Evolutionary conservation across 2,113 vertebrate genomes (phyloP).

Genomic region (Mugil cephalus): DNA sequence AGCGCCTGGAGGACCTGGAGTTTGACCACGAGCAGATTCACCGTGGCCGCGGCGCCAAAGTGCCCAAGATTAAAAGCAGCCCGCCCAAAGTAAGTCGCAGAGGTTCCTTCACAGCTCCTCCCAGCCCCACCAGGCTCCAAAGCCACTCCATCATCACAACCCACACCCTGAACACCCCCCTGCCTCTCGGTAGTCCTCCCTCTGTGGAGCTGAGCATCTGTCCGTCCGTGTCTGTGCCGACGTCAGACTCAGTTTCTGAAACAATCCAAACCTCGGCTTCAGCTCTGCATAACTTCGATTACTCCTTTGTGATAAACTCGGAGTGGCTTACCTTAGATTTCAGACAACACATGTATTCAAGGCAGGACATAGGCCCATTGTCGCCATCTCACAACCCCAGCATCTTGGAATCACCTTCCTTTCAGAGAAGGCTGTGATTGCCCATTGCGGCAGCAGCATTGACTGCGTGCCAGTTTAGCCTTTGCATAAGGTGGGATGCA

Average conservation of each 20-base stretch:
- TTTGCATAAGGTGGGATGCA: conserved; percentile 46
- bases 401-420: conserved; percentile 44
- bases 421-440: conserved; percentile 38
- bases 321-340: conserved; percentile 59
- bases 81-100: conserved; percentile 97
- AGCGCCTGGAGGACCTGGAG: conserved; percentile 98
- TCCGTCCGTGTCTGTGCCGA: conserved; percentile 39
- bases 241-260: conserved; percentile 14
- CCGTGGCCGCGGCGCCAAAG: conserved; percentile 92
- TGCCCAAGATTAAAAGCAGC: conserved; percentile 93
- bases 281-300: conserved; percentile 31
- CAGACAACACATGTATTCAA: conserved; percentile 43
- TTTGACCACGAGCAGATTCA: conserved; percentile 97
- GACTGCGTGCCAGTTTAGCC: background rate
- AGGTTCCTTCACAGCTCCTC: conserved; percentile 82
- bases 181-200: conserved; percentile 39
- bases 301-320: conserved; percentile 50
- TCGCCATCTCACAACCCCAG: conserved; percentile 20
- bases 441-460: too few relatives aligned
- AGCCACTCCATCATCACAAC: conserved; percentile 71
- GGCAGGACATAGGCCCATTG: conserved; percentile 24
- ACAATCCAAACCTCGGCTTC: conserved; percentile 48
- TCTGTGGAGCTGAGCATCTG: conserved; percentile 47
- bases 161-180: conserved; percentile 70
- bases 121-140: conserved; percentile 48